A percentile compares a stretch with the other conserved stretches of the same genome.
Evolutionary conservation across 2,797 vertebrate genomes (phyloP).

Genomic region (Delichon dasypus): DNA sequence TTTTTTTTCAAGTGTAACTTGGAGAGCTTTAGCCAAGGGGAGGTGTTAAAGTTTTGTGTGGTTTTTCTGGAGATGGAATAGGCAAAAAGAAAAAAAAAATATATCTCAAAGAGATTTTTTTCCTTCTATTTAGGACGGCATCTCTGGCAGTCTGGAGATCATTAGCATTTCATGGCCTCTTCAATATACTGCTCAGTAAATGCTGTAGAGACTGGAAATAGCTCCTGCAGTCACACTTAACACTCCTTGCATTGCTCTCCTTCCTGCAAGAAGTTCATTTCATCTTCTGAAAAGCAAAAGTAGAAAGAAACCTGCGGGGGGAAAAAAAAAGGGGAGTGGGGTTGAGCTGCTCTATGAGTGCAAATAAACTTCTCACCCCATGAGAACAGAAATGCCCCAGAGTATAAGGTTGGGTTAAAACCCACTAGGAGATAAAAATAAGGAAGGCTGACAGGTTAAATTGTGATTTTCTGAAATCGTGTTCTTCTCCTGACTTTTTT

Average conservation of each 20-base stretch:
- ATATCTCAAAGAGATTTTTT: conserved; percentile 1
- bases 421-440: not conserved
- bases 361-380: not conserved
- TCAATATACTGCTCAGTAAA: not conserved
- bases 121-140: not conserved
- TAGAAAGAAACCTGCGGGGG: not conserved
- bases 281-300: not conserved
- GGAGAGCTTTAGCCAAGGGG: conserved; percentile 40
- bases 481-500: not conserved
- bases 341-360: not conserved
- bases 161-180: conserved; percentile 39
- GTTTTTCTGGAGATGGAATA: conserved; percentile 40
- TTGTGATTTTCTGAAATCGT: not conserved
- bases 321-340: accelerated
- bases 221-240: conserved; percentile 3
- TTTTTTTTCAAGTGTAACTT: not conserved
- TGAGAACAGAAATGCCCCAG: not conserved
- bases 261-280: not conserved
- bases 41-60: conserved; percentile 49
- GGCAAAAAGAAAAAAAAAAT: not conserved
- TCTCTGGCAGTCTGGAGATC: conserved; percentile 24
- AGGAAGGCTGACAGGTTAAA: not conserved
- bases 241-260: not conserved
- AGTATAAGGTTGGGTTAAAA: not conserved
- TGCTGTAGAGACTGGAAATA: conserved; percentile 30